Evolutionary conservation across 2,113 vertebrate species (phyloP).

Genomic region (Nymphicus hollandicus): DNA sequence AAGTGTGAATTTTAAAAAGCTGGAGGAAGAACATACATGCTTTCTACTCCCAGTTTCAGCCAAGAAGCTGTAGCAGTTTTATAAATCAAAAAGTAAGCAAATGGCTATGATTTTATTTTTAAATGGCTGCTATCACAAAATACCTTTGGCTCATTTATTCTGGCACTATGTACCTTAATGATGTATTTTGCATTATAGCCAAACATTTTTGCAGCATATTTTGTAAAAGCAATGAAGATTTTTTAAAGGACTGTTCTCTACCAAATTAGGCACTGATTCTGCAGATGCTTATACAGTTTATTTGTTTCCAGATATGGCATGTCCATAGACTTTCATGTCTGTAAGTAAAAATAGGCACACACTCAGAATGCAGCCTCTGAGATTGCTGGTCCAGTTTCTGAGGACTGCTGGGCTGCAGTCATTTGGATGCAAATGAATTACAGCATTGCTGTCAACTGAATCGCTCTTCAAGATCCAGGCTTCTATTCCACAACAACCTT

Average conservation of each 20-base stretch:
- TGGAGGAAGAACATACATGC: background rate
- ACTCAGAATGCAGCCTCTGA: background rate
- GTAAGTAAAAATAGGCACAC: background rate
- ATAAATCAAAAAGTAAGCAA: conserved; percentile 36
- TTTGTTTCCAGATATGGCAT: background rate
- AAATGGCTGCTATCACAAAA: conserved; percentile 17
- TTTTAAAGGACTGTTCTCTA: conserved; percentile 19
- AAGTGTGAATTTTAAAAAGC: background rate
- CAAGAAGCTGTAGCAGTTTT: background rate
- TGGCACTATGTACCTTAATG: background rate
- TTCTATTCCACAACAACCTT: background rate
- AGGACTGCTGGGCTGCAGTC: background rate
- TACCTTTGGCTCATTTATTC: conserved; percentile 47
- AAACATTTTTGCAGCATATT: background rate
- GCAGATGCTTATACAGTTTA: background rate
- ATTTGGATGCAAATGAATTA: background rate
- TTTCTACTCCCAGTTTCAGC: background rate
- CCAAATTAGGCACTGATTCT: background rate
- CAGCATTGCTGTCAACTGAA: background rate
- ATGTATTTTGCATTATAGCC: conserved; percentile 1
- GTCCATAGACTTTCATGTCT: background rate
- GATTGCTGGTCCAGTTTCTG: background rate
- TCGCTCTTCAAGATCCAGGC: background rate
- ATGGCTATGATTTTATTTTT: background rate
- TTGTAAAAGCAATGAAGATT: background rate